Base-by-base conservation (phyloP, 2,797 vertebrate genomes). In the Margarornis squamiger region DNA sequence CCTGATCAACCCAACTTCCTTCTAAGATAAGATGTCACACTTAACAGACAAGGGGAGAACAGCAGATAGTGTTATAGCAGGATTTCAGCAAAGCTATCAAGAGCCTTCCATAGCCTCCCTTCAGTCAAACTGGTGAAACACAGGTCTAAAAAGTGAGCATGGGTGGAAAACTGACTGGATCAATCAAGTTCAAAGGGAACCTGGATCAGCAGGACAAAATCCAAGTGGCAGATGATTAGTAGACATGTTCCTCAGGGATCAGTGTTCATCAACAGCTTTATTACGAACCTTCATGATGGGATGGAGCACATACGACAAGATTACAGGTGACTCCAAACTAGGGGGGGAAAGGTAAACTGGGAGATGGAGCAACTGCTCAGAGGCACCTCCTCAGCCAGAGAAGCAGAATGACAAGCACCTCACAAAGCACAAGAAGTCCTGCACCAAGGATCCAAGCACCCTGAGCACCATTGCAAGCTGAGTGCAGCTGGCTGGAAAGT, bases 231-330 rank as follows among this genome's bases (percentile, higher is more conserved):
- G 32, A 12, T 32, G 11, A 34, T 62, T 30, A 36, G 22, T 3
- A 65, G 49, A 72, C 3, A 0, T 7, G 16, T 13, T 78, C 32
- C 46, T 72, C 8, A 0, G 26, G 22, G 29, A 67, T 43, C 41
- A 65, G 39, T 23, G 27, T 2, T 43, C 49, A 68, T n/a, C 49
- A 75, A 48, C 4, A 55, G 21, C 27, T 86, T 77, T 46, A 54
- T 58, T 26, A 84, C 10, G 10, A 46, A 36, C 46, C 23, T 30
- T 39, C 49, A 52, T 0, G 1, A 39, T 0, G 2, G 30, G 29
- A 71, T 29, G 43, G 46, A 62, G 61, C 1, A 13, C 15, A 45
- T 18, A 22, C 1, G 29, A 36, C 15, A 63, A 55, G 51, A 51
- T 6, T 51, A 45, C 14, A 48, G 16, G 17, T 36, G 27, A 29